Conservation (phyloP, 2,888 invertebrate species). For the Bellardia bayeri region DNA sequence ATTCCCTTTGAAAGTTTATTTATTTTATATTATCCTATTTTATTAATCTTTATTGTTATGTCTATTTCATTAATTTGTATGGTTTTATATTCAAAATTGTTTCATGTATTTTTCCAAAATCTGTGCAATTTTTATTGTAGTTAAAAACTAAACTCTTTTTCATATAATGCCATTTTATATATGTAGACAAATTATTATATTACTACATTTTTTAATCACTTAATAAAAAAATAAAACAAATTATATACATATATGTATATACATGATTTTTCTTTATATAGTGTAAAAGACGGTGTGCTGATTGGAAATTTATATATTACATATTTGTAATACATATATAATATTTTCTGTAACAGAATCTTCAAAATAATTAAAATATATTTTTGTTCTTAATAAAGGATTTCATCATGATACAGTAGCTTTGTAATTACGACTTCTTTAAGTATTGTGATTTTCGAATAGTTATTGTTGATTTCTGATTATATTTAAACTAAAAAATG, state of each 20-base stretch:
- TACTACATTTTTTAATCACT: background rate
- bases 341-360: too few relatives aligned
- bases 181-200: background rate
- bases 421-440: too few relatives aligned
- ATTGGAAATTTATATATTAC: too few relatives aligned
- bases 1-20: background rate
- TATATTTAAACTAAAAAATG: too few relatives aligned
- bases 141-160: slow-evolving; percentile 19
- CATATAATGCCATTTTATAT: slow-evolving; percentile 19
- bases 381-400: too few relatives aligned
- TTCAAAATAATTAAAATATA: too few relatives aligned
- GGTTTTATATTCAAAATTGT: background rate
- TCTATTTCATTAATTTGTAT: background rate
- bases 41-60: background rate
- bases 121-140: slow-evolving; percentile 44
- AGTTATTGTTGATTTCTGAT: too few relatives aligned
- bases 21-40: slow-evolving; percentile 1
- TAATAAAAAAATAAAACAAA: background rate
- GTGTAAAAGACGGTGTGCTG: too few relatives aligned
- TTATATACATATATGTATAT: background rate
- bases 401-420: too few relatives aligned
- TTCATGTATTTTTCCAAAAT: background rate
- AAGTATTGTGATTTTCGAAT: too few relatives aligned
- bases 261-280: background rate
- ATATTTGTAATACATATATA: too few relatives aligned